Percentiles rank a stretch among this genome's conserved stretches.
Conservation (phyloP, 1,140 invertebrate genomes). For the Oryctes rhinoceros region DNA sequence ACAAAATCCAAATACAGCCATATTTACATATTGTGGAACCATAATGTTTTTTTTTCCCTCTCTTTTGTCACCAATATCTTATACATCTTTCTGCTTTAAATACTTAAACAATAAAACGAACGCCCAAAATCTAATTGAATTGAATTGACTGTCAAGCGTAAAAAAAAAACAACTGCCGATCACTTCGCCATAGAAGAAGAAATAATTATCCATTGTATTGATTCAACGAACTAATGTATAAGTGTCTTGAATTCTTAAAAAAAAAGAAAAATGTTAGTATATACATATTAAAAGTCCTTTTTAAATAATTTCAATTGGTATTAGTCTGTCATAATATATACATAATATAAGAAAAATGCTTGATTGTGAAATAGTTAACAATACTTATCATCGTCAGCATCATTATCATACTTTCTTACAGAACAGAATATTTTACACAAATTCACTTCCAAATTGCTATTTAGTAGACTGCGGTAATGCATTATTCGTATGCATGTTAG, state of each 20-base stretch:
- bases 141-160: constrained; percentile 38
- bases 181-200: constrained; percentile 43
- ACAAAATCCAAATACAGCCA: constrained; percentile 51
- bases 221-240: neutral
- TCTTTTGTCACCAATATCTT: constrained; percentile 21
- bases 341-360: constrained; percentile 37
- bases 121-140: constrained; percentile 31
- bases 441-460: constrained; percentile 26
- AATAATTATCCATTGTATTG: neutral
- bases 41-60: constrained; percentile 15
- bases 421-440: constrained; percentile 1
- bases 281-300: constrained; percentile 28
- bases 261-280: neutral
- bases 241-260: constrained; percentile 6
- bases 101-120: constrained; percentile 20
- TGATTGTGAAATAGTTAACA: constrained; percentile 27
- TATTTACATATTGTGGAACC: constrained; percentile 48
- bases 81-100: neutral
- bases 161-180: constrained; percentile 33
- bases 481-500: too few relatives aligned
- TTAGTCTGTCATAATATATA: constrained; percentile 41
- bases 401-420: neutral
- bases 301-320: constrained; percentile 16
- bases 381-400: neutral
- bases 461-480: constrained; percentile 5